These are phyloP conservation scores for Strix uralensis DNA, from an alignment of 2,113 vertebrate genomes.

Conservation along the genomic window DNA sequence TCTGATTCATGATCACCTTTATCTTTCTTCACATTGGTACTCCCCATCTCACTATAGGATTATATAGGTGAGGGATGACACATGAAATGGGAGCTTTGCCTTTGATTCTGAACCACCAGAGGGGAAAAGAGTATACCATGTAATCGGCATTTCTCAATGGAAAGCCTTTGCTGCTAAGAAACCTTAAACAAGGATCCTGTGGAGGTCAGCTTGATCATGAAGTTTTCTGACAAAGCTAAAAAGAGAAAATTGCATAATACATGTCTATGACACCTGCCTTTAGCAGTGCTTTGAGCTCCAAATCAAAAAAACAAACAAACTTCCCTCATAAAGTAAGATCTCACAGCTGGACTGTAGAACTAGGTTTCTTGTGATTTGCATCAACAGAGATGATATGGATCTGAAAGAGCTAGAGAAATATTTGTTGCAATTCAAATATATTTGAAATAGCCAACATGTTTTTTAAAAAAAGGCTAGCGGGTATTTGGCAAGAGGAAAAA, in stretches of 20 bases:
- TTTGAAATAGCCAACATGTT: neutral
- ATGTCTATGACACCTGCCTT: neutral
- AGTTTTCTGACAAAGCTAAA: neutral
- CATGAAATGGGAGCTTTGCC: neutral
- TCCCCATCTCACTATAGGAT: neutral
- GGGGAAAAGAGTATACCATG: neutral
- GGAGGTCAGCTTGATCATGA: neutral
- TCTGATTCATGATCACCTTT: neutral
- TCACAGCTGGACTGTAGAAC: neutral
- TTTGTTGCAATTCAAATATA: neutral
- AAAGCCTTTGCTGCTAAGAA: neutral
- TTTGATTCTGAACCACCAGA: neutral
- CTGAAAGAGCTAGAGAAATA: neutral
- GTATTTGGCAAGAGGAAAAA: neutral
- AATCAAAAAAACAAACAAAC: neutral
- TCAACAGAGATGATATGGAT: neutral
- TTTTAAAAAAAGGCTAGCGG: neutral
- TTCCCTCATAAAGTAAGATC: neutral
- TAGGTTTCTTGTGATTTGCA: neutral
- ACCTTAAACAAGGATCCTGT: neutral
- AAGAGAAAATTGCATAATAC: neutral
- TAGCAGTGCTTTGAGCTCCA: neutral
- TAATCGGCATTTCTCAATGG: neutral
- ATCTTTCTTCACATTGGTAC: neutral
- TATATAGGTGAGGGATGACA: neutral